These are phyloP conservation scores for Trissolcus japonicus DNA, from an alignment of 2,888 invertebrate species.

Conservation along the genomic window DNA sequence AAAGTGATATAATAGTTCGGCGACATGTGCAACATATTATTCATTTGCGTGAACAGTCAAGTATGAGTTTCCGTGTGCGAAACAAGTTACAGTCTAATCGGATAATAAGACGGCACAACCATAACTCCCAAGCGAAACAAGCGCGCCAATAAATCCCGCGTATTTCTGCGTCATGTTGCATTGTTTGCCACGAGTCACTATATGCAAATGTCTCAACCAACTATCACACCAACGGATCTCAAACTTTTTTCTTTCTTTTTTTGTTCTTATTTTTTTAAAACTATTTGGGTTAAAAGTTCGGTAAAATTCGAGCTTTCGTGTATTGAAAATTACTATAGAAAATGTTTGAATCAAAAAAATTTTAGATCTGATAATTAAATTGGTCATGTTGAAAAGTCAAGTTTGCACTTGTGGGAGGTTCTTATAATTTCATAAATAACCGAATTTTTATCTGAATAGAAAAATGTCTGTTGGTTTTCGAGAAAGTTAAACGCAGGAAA, in stretches of 20 bases:
- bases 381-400: no score
- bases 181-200: slow-evolving; percentile 1
- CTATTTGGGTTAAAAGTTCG: no score
- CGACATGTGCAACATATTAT: slow-evolving; percentile 7
- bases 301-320: no score
- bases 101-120: slow-evolving; percentile 35
- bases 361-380: no score
- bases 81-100: slow-evolving; percentile 46
- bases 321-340: no score
- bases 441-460: no score
- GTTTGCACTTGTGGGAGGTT: no score
- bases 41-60: slow-evolving; percentile 15
- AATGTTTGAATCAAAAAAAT: no score
- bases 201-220: slow-evolving; percentile 20
- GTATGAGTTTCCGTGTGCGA: slow-evolving; percentile 35
- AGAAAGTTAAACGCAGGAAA: no score
- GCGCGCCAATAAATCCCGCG: slow-evolving; percentile 29
- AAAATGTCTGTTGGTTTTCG: no score
- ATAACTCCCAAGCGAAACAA: slow-evolving; percentile 17
- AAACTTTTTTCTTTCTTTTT: not conserved
- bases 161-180: slow-evolving; percentile 18
- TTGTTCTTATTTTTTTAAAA: no score
- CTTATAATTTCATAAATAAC: no score
- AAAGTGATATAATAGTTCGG: not conserved
- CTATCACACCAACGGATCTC: not conserved